Evolutionary conservation across 2,113 vertebrate genomes (phyloP), one percentile per base, ranked within the genome.

Genomic region (Geococcyx californianus): DNA sequence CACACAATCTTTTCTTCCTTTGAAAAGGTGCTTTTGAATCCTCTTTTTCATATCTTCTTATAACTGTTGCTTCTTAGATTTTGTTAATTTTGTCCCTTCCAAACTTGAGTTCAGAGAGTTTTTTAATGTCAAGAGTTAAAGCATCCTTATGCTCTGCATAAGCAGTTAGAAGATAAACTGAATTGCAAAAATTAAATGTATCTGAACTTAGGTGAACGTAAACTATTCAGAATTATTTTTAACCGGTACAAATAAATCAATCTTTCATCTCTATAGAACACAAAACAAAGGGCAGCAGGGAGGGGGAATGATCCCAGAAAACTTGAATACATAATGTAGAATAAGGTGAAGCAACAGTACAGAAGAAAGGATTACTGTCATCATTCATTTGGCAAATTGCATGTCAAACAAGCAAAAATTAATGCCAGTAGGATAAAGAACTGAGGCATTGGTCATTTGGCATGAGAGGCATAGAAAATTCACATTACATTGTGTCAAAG

Each of bases 311-410:
- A 66, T 42, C 60, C 21, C 29, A 69, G 51, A 77, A 80, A 80
- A 87, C 11, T 31, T 47, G 58, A 91, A 69, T 36, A 55, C 16
- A 26, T 19, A 49, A 24, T 14, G 40, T 87, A 28, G 68, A 77
- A 70, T 56, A 70, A 94, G 14, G 28, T 40, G 66, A 84, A 81
- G 66, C 10, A 94, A 68, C 18, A 47, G 47, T 20, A 85, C 54
- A 86, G 62, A 87, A 90, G 28, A 77, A 76, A 86, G 91, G 84
- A 96, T 96, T 93, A 92, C 60, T 92, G 89, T 84, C 95, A 87
- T 73, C 56, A 89, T 75, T 94, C 31, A 80, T 95, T 64, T 84
- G 69, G 77, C 52, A 95, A 95, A 96, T 89, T 94, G 73, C 89
- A 84, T 79, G 34, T 82, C 80, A 89, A 74, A 74, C 56, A 78